Evolutionary conservation across 1,140 invertebrate species (phyloP).

Genomic region (Drosophila chauvacae): DNA sequence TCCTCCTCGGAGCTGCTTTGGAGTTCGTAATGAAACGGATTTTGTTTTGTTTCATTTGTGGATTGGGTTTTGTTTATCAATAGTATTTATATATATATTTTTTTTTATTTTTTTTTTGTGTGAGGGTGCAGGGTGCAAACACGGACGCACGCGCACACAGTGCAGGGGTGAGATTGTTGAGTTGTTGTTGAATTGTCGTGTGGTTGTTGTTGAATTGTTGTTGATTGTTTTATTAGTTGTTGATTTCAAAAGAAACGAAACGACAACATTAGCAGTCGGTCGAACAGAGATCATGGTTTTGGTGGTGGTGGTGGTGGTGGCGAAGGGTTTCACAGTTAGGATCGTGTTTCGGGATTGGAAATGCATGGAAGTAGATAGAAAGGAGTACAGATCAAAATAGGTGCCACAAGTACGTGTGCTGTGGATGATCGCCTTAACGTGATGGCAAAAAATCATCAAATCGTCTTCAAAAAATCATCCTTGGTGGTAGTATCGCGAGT

Average conservation of each 20-base stretch:
- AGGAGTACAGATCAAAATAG: conserved; percentile 76
- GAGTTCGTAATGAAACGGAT: conserved; percentile 72
- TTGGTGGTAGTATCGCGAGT: conserved; percentile 23
- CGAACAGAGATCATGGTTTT: conserved; percentile 49
- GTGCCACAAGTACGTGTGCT: conserved; percentile 49
- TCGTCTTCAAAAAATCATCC: conserved; percentile 27
- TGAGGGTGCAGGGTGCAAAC: conserved; percentile 61
- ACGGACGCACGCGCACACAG: conserved; percentile 35
- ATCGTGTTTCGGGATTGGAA: conserved; percentile 35
- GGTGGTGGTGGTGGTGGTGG: conserved; percentile 14
- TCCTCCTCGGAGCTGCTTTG: conserved; percentile 87
- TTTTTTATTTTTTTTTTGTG: conserved; percentile 16
- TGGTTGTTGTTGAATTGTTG: conserved; percentile 58
- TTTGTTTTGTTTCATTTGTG: conserved; percentile 23
- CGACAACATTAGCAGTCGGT: conserved; percentile 78
- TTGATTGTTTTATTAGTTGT: conserved; percentile 57
- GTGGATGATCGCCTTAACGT: conserved; percentile 11
- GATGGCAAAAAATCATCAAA: conserved; percentile 23
- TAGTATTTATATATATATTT: conserved; percentile 1
- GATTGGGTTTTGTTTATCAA: conserved; percentile 44
- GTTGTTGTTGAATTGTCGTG: conserved; percentile 57
- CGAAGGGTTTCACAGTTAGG: conserved; percentile 21
- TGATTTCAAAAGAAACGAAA: conserved; percentile 70
- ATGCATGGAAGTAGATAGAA: conserved; percentile 55
- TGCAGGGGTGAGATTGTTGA: conserved; percentile 55